Base-by-base conservation (phyloP, 1,140 invertebrate genomes). In the Platyura marginata region DNA sequence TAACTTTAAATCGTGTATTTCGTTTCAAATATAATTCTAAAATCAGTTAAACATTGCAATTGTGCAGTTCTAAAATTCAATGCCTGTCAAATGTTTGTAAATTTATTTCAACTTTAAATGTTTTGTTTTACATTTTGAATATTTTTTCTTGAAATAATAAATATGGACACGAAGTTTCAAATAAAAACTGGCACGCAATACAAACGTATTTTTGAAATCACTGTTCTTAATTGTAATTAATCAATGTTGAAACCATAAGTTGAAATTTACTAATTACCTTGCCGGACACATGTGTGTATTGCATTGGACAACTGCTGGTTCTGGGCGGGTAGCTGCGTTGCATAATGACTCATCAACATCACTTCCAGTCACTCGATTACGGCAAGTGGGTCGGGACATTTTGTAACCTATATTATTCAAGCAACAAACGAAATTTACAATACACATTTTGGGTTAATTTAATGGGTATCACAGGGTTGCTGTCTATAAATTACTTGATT, bases 271-370 rank as follows among this genome's bases (percentile, higher is more conserved):
- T n/a, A 20, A 16, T 79, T 69, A 93, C 87, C 80, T 84, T 46
- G 83, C 79, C 10, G 83, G 79, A 64, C 87, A 92, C 13, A 76
- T 77, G 53, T 89, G 82, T 25, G 70, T 77, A 63, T 89, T 90
- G 62, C 88, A 92, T 46, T 76, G 70, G 36, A 83, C 72, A 34
- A 85, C 72, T 41, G 77, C 70, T 22, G 77, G 72, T 45, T 79
- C 73, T 1, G 85, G 87, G 54, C 75, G 78, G 53, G 71, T 72
- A 37, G 75, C 72, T 13, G 71, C 68, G 56, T 86, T 80, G 63
- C 87, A 92, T 5, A 88, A 71, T 47, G 75, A 65, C 53, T 81
- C 77, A 37, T 83, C 79, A 10, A 82, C 80, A 52, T 75, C 78
- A 16, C 73, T 71, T 23, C 78, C 79, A 2, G 74, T 74, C 6